Conservation (phyloP, 2,113 vertebrate genomes). For the Delphinapterus leucas region DNA sequence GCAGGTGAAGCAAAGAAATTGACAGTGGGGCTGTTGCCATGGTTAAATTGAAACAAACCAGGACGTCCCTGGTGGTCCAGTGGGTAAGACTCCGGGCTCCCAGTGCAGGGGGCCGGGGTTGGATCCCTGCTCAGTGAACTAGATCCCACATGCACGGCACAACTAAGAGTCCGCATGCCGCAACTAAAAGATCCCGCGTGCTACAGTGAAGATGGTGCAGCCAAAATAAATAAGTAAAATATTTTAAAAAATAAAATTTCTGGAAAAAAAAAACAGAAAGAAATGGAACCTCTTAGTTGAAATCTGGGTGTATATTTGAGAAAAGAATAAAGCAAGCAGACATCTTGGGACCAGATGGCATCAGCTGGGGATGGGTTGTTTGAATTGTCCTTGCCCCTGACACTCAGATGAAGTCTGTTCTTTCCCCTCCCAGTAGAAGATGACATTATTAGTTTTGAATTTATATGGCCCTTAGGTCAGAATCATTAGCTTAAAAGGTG, state of each 20-base stretch:
- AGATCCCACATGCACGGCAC: no score
- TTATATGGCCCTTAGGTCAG: not conserved
- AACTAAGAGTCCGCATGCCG: no score
- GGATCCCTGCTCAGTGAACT: no score
- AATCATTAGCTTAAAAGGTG: not conserved
- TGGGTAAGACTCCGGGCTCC: no score
- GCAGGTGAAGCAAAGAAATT: not conserved
- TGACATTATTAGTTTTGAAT: not conserved
- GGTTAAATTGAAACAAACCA: not conserved
- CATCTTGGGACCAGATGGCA: not conserved
- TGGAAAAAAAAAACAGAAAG: no score
- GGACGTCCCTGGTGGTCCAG: no score
- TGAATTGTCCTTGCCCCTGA: fast-evolving
- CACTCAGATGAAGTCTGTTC: not conserved
- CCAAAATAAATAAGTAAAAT: no score
- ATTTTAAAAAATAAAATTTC: no score
- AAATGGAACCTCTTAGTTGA: not conserved
- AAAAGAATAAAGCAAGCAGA: not conserved
- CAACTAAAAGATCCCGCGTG: no score
- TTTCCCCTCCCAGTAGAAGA: not conserved
- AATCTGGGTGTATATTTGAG: no score
- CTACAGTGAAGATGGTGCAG: no score
- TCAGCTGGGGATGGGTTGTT: not conserved
- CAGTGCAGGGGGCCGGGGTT: no score
- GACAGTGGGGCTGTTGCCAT: not conserved